Evolutionary conservation across 1,140 invertebrate species (phyloP), one percentile per base, ranked within the genome.

Genomic region (Pararge aegeria): DNA sequence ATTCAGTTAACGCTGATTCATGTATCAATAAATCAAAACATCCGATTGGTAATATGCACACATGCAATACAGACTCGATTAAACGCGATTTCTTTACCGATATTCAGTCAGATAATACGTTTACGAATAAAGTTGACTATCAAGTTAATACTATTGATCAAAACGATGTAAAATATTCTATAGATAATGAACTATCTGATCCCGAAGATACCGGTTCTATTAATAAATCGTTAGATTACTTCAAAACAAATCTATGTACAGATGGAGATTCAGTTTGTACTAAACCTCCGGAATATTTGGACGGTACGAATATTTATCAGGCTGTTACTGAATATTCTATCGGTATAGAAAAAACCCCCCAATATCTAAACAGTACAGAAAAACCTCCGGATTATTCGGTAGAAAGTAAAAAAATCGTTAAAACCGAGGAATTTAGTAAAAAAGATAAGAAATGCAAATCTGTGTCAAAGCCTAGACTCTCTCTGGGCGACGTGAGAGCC

Each of bases 401-500:
- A 15, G 15, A 27, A 12, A 20, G 19, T 27, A 49, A 27, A 49
- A 27, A 49, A 49, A 19, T 29, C 29, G 15, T 49, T 10, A 15
- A 49, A 49, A n/a, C 21, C 12, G 46, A 49, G 46, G 46, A 49
- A 13, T 49, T 15, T 16, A 49, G 21, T 52, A 61, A 51, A 46
- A 65, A 61, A 55, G 37, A 61, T 30, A 62, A 55, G 9, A 61
- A 62, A 29, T 51, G 34, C 38, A 62, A 57, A 29, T 55, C 62
- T 55, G 24, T 29, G 7, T 40, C 57, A 0, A 72, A 65, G 42
- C 71, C 73, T 12, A 42, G 74, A 10, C 55, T 70, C 1, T 68
- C 73, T 4, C 40, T 75, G 0, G 72, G 73, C 12, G 78, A 81
- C 48, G 67, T 83, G 67, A 66, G 78, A 15, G 80, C 80, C 13